Evolutionary conservation across 2,888 invertebrate genomes (phyloP).

Genomic region (Tiliacea citrago): DNA sequence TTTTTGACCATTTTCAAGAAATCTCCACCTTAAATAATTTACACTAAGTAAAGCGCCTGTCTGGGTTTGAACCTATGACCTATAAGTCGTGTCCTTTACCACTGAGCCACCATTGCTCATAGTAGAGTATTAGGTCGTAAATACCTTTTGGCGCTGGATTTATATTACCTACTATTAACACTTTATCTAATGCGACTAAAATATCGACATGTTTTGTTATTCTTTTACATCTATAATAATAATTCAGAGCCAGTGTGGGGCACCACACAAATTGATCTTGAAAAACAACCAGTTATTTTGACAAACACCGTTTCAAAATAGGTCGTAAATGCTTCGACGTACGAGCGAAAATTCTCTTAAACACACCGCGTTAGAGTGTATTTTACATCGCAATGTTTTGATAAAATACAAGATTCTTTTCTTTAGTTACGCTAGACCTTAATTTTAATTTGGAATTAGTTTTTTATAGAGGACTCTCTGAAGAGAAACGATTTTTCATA

Average conservation of each 20-base stretch:
- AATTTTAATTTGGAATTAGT: conserved; percentile 90
- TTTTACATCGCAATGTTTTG: conserved; percentile 64
- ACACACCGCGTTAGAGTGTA: conserved; percentile 63
- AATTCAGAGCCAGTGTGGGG: conserved; percentile 83
- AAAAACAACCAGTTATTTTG: conserved; percentile 89
- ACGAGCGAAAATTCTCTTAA: conserved; percentile 70
- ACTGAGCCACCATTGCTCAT: not conserved
- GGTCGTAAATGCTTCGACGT: conserved; percentile 75
- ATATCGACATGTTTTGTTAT: conserved; percentile 86
- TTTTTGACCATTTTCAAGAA: no score
- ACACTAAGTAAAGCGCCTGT: no score
- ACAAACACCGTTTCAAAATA: conserved; percentile 78
- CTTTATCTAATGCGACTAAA: conserved; percentile 82
- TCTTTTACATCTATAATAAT: conserved; percentile 86
- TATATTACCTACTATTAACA: conserved; percentile 82
- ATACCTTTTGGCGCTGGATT: conserved; percentile 65
- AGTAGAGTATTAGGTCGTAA: conserved; percentile 40
- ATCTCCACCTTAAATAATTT: no score
- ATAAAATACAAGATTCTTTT: conserved; percentile 79
- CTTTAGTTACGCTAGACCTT: conserved; percentile 87
- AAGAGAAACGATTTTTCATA: conserved; percentile 89
- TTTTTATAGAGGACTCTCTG: conserved; percentile 88
- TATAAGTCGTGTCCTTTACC: no score
- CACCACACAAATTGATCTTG: conserved; percentile 87
- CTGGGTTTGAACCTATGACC: no score